A percentile compares a stretch with the other conserved stretches of the same genome.
Evolutionary conservation across 1,140 invertebrate genomes (phyloP).

Genomic region (Drepana arcuata): DNA sequence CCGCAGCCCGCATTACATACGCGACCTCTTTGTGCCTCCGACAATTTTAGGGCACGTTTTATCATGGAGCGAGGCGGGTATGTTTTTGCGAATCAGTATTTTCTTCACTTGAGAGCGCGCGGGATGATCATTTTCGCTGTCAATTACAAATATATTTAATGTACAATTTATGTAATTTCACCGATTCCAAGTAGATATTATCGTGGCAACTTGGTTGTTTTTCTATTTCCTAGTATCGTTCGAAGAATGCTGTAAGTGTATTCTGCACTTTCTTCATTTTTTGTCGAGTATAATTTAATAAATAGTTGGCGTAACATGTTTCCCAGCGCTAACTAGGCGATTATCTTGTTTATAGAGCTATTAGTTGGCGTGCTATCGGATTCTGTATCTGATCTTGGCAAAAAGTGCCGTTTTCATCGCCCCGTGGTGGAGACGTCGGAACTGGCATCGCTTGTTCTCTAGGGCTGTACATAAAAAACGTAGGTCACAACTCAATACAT

Average conservation of each 20-base stretch:
- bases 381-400: conserved; percentile 42
- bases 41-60: no score
- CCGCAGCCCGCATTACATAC: conserved; percentile 19
- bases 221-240: no score
- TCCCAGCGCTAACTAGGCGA: conserved; percentile 39
- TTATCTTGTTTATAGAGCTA: conserved; percentile 61
- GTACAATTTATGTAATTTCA: no score
- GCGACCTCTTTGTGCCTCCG: conserved; percentile 13
- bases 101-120: conserved; percentile 36
- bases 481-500: no score
- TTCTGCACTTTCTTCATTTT: conserved; percentile 14
- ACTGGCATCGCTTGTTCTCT: no score
- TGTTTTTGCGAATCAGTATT: conserved; percentile 27
- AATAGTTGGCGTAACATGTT: conserved; percentile 11
- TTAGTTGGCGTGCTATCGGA: conserved; percentile 49
- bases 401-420: conserved; percentile 51
- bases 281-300: conserved; percentile 13
- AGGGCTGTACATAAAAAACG: no score
- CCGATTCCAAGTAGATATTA: no score
- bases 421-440: conserved; percentile 7
- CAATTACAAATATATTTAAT: no score
- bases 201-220: no score
- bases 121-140: conserved; percentile 38
- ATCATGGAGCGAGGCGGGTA: no score
- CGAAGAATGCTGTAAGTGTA: no score